These are phyloP conservation scores for Patella vulgata DNA, from an alignment of 1,140 invertebrate species.

Conservation along the genomic window DNA sequence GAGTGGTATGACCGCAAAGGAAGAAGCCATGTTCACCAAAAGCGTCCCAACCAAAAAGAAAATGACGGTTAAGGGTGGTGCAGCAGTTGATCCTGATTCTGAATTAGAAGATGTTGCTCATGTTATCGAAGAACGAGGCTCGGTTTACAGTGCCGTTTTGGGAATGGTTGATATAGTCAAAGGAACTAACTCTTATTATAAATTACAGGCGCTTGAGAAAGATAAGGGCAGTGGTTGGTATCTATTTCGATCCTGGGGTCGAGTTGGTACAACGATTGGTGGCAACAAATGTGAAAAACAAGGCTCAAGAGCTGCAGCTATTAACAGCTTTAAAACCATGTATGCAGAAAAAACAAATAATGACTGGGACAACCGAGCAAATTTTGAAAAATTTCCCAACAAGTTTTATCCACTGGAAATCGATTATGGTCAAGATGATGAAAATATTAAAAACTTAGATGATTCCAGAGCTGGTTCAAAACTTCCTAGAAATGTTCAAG, in stretches of 20 bases:
- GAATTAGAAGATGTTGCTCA: conserved; percentile 81
- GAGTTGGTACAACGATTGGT: conserved; percentile 92
- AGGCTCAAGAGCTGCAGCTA: conserved; percentile 49
- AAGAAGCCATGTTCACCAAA: conserved; percentile 62
- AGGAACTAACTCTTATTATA: conserved; percentile 95
- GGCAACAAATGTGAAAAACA: conserved; percentile 78
- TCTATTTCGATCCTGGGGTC: conserved; percentile 92
- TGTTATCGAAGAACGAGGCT: conserved; percentile 72
- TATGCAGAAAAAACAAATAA: conserved; percentile 92
- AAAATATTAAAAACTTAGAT: conserved; percentile 57
- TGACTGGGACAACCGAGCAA: conserved; percentile 74
- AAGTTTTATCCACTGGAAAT: conserved; percentile 90
- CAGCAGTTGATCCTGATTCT: conserved; percentile 89
- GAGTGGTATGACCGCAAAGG: too few species aligned
- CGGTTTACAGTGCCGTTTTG: conserved; percentile 80
- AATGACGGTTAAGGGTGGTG: conserved; percentile 83
- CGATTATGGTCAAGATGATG: conserved; percentile 79
- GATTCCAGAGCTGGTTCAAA: conserved; percentile 71
- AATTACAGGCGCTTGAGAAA: conserved; percentile 87
- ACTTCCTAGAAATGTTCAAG: conserved; percentile 81
- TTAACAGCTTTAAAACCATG: conserved; percentile 74
- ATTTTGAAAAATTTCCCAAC: conserved; percentile 85
- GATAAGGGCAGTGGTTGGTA: conserved; percentile 80
- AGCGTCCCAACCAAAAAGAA: conserved; percentile 64
- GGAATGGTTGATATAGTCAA: conserved; percentile 85